Evolutionary conservation across 1,140 invertebrate species (phyloP), one percentile per base, ranked within the genome.

Genomic region (Drosophila mauritiana): DNA sequence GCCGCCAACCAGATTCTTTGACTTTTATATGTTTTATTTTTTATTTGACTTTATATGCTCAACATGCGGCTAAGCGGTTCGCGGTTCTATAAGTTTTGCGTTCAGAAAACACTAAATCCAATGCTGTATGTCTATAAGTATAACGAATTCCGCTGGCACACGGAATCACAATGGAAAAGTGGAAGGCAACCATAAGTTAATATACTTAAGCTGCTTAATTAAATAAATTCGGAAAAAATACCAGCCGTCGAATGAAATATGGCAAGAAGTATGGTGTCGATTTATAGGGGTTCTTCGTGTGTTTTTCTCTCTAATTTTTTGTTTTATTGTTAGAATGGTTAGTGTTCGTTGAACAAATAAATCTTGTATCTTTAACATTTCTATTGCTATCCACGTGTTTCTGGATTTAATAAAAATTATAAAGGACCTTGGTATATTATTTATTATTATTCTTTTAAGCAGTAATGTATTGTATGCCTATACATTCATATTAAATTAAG

Each of bases 131-230:
- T 64, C 51, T 64, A 75, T 65, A 67, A 22, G 61, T 27, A 34
- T 17, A 25, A n/a, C 10, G 27, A 51, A 73, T 73, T 52, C 56
- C 68, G 48, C 43, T 34, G 27, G 57, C 70, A 52, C 62, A 72
- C 64, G 40, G 56, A 78, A 67, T 67, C 54, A 86, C 83, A 86
- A 86, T 83, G 58, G 65, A 74, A 83, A 52, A 65, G 61, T 34
- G 61, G 59, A 40, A 17, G 36, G 27, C 64, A 22, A 49, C 12
- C 64, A 65, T 77, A 86, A 83, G 81, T 83, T 80, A 88, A 75
- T 80, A 79, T 69, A 76, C 75, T 83, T 76, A 86, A 73, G 61
- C 75, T 72, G 65, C 65, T 76, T 80, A 88, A 89, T 88, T 83
- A 83, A 88, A 80, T 83, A 65, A 88, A 83, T 83, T 73, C 22